These are phyloP conservation scores for Ecdyonurus torrentis DNA, from an alignment of 2,888 invertebrate genomes.

Conservation along the genomic window DNA sequence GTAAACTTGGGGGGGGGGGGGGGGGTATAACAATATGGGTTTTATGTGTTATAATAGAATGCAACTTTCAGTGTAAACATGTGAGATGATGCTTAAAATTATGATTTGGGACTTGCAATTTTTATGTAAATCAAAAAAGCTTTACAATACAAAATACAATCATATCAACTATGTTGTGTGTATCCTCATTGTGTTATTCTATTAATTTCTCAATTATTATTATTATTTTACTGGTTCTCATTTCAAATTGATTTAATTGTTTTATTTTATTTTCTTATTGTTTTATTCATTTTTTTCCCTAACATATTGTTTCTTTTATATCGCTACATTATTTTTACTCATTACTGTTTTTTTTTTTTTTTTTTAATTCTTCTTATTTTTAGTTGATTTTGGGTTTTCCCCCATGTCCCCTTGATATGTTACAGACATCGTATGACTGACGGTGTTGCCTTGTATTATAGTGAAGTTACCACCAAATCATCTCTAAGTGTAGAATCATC, in stretches of 20 bases:
- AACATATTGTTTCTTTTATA: no score
- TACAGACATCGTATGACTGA: neutral
- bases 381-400: neutral
- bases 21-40: no score
- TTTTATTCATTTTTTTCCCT: neutral
- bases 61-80: no score
- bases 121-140: no score
- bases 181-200: neutral
- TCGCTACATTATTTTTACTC: neutral
- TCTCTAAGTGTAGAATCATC: constrained; percentile 42
- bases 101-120: no score
- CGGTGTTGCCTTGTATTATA: no score
- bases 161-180: no score
- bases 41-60: no score
- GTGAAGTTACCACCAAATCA: constrained; percentile 8
- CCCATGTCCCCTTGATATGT: neutral
- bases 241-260: neutral
- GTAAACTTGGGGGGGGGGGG: no score
- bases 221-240: neutral
- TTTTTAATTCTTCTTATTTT: neutral
- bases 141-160: no score
- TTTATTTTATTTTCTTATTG: neutral
- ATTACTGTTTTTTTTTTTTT: constrained; percentile 1
- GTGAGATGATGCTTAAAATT: no score
- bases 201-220: neutral